These are phyloP conservation scores for Rotaria socialis DNA, from an alignment of 2,888 invertebrate genomes.

Conservation along the genomic window DNA sequence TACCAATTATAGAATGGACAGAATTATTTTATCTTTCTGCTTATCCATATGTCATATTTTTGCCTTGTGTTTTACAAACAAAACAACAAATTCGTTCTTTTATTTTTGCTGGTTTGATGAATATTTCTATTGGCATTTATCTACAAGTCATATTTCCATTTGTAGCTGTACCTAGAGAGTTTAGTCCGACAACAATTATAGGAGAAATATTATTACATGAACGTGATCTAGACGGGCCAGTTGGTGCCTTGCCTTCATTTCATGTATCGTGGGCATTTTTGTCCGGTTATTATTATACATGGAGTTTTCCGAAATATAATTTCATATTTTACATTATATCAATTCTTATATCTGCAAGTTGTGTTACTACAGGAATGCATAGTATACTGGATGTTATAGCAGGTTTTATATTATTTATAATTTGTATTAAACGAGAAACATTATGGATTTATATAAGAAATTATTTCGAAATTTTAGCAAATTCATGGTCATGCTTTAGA, in stretches of 20 bases:
- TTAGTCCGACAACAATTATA: background rate
- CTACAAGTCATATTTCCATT: background rate
- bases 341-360: background rate
- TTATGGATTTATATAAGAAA: background rate
- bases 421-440: background rate
- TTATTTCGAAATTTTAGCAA: background rate
- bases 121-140: background rate
- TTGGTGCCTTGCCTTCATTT: background rate
- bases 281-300: background rate
- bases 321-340: background rate
- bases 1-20: background rate
- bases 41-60: background rate
- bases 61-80: background rate
- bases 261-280: background rate
- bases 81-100: slow-evolving; percentile 8
- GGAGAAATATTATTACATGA: background rate
- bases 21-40: background rate
- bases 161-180: background rate
- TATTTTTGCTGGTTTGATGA: background rate
- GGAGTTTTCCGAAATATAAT: background rate
- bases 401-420: background rate
- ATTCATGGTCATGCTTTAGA: background rate
- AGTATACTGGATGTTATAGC: background rate
- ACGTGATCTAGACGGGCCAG: background rate
- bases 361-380: slow-evolving; percentile 5